Evolutionary conservation across 2,797 vertebrate species (phyloP), one percentile per base, ranked within the genome.

Genomic region (Sitta carolinensis): DNA sequence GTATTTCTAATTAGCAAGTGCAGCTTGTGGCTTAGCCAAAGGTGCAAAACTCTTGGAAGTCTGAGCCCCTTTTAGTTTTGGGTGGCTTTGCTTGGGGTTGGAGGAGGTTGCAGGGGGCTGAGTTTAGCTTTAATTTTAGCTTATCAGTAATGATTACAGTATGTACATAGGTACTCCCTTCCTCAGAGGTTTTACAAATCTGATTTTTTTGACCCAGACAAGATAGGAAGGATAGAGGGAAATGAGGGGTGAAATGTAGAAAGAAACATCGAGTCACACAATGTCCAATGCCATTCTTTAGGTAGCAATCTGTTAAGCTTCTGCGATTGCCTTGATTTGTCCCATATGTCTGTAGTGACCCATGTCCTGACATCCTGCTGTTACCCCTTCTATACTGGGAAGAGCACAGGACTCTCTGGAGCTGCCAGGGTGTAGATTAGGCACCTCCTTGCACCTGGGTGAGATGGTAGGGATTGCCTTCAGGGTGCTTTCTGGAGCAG

Each of bases 341-440:
- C 32, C 17, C 63, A 76, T 30, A 2, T 64, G 13, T 64, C 32
- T 72, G 27, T 26, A 47, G 32, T 16, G 75, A 79, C 1, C 14
- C 7, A 1, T 38, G 48, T 70, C 48, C 51, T 55, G 86, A 13
- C 17, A 42, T 21, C 13, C 45, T 83, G 45, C 61, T 55, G 29
- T 63, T 40, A 20, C 1, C 27, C 10, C 29, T 11, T 2, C 32
- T 17, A 0, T 21, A 3, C 2, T 15, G 34, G 72, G 57, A 52
- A 16, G 50, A 12, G 38, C 50, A 2, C 27, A 38, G 69, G 45
- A 6, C 8, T 57, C 13, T 34, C 17, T 38, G 5, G 10, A 63
- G 36, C 38, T 84, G 64, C 43, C 15, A 19, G 30, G 38, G 7
- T 50, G 47, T 40, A 13, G 9, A 9, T 36, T 5, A 9, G 43